Evolutionary conservation across 2,888 invertebrate species (phyloP).

Genomic region (Cephus spinipes): DNA sequence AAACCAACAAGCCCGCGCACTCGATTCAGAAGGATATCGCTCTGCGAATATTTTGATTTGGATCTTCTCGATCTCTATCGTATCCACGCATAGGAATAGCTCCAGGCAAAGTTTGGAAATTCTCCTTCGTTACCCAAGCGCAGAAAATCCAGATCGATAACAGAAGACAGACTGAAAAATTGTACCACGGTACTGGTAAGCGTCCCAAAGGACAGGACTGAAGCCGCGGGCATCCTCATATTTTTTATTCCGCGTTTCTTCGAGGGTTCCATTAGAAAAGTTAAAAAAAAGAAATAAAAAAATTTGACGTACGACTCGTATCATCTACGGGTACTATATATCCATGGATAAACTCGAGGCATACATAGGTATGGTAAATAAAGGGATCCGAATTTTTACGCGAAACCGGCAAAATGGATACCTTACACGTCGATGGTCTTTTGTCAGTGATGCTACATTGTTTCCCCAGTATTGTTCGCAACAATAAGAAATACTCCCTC

Average conservation of each 20-base stretch:
- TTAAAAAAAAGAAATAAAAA: background rate
- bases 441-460: conserved; percentile 43
- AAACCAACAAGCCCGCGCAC: background rate
- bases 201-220: background rate
- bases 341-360: background rate
- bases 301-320: background rate
- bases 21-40: background rate
- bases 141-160: background rate
- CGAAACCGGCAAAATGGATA: background rate
- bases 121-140: background rate
- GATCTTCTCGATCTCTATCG: background rate
- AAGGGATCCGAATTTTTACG: background rate
- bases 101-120: background rate
- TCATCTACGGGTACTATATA: background rate
- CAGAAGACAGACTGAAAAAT: background rate
- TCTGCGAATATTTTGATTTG: background rate
- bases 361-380: background rate
- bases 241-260: background rate
- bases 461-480: conserved; percentile 49
- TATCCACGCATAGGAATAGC: background rate
- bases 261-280: conserved; percentile 5
- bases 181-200: background rate
- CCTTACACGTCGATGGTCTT: conserved; percentile 34
- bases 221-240: background rate
- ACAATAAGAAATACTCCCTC: conserved; percentile 34